phyloP scores from a whole-genome alignment of 2,797 vertebrate genomes.

The Pseudomugil gertrudae region DNA sequence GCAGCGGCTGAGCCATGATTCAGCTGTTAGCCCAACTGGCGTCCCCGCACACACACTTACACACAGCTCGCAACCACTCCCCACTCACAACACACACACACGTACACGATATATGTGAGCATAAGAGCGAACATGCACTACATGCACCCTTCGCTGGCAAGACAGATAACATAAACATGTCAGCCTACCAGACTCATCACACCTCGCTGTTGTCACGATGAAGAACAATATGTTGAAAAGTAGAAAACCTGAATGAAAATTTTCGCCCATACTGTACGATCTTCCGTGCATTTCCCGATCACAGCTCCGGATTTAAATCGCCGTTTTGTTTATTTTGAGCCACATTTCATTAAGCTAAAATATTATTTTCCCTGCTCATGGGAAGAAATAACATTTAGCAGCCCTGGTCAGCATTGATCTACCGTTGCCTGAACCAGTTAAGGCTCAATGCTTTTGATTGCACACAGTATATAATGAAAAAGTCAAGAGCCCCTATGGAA shows the following conservation, averaged over 20 bases:
- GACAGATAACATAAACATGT: slow-evolving; percentile 43
- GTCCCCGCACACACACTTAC: slow-evolving; percentile 49
- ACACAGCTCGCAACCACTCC: slow-evolving; percentile 19
- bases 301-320: neutral
- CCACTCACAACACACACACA: slow-evolving; percentile 18
- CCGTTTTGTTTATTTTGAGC: neutral
- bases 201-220: neutral
- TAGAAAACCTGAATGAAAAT: neutral
- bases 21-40: slow-evolving; percentile 84
- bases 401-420: neutral
- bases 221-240: slow-evolving; percentile 6
- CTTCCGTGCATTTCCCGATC: neutral
- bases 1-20: slow-evolving; percentile 81
- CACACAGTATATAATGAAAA: slow-evolving; percentile 1
- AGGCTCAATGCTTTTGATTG: slow-evolving; percentile 1
- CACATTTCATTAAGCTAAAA: neutral
- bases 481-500: neutral
- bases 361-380: neutral
- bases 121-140: slow-evolving; percentile 25
- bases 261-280: neutral
- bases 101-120: slow-evolving; percentile 53
- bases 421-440: neutral
- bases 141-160: slow-evolving; percentile 40
- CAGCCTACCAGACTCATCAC: slow-evolving; percentile 39
- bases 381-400: neutral